phyloP scores from a whole-genome alignment of 2,888 invertebrate species.

The Asteroscopus sphinx region DNA sequence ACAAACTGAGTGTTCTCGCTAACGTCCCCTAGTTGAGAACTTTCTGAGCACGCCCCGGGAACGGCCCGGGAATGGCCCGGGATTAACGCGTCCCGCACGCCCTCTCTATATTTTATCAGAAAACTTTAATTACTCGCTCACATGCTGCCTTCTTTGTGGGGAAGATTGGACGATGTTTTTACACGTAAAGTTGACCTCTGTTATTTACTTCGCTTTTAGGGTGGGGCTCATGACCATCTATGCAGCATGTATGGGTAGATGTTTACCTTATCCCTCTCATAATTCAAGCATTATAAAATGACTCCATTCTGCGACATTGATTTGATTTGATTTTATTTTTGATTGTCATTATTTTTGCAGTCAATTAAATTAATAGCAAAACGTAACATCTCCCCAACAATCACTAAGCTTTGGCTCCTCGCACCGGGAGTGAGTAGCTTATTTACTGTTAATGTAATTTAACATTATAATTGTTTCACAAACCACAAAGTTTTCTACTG shows the following conservation, averaged over 20 bases:
- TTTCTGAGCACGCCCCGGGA: neutral
- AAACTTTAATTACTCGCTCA: slow-evolving; percentile 37
- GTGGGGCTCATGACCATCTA: too few relatives aligned
- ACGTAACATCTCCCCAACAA: too few relatives aligned
- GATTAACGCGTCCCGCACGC: slow-evolving; percentile 25
- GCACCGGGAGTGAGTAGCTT: too few relatives aligned
- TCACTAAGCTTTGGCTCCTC: too few relatives aligned
- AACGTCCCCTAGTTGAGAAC: neutral
- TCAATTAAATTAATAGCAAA: too few relatives aligned
- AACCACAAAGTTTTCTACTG: neutral
- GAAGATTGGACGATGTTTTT: slow-evolving; percentile 2
- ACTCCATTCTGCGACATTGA: too few relatives aligned
- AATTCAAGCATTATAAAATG: too few relatives aligned
- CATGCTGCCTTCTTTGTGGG: slow-evolving; percentile 5
- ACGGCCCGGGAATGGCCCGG: neutral
- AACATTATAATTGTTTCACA: neutral
- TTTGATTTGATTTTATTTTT: too few relatives aligned
- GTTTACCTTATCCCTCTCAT: too few relatives aligned
- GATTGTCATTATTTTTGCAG: too few relatives aligned
- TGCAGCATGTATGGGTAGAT: too few relatives aligned
- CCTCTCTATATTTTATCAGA: slow-evolving; percentile 29
- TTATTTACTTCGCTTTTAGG: too few relatives aligned
- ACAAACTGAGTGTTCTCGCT: neutral
- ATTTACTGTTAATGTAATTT: neutral
- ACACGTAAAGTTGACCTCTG: neutral